Evolutionary conservation across 2,113 vertebrate genomes (phyloP), one percentile per base, ranked within the genome.

Genomic region (Seriola quinqueradiata): DNA sequence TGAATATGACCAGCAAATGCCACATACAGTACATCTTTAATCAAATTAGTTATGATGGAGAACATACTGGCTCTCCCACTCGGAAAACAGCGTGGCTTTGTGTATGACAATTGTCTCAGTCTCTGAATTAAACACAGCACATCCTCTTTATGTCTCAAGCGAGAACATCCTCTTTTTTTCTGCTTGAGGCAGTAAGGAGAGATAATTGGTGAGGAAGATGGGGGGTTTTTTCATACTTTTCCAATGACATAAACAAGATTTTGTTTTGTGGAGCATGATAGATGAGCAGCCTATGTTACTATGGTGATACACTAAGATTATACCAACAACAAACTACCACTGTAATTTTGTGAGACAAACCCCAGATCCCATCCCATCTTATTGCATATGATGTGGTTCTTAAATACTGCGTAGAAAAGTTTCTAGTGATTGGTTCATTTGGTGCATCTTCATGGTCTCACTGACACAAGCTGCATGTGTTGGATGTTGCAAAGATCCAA

Each of bases 201-300:
- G 9, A 74, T 73, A 77, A 77, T 73, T 75, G 60, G 59, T 44
- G 36, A 65, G 59, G 34, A 59, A 73, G 16, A 52, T 25, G 0
- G 6, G 5, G 38, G 1, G 2, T 42, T 44, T 71, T 38, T 57
- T 16, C 4, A 46, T 63, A 63, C 23, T 36, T 69, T 54, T 57
- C 8, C 38, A 87, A 14, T 76, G 68, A 76, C 50, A 4, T 50
- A 5, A 63, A 70, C 38, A 21, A 8, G 11, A 54, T 63, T 34
- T 74, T 59, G 60, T 73, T 65, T 42, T 77, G 9, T 23, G 40
- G 50, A 74, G 34, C 19, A 61, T 77, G 68, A 70, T 55, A 48
- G 42, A 57, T 48, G 70, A 74, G 42, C 36, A 75, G 55, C 21
- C 6, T 57, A 16, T 23, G 46, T 61, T 55, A 6, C 61, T n/a